Conservation (phyloP, 2,888 invertebrate species). For the Cheilosia grossa region DNA sequence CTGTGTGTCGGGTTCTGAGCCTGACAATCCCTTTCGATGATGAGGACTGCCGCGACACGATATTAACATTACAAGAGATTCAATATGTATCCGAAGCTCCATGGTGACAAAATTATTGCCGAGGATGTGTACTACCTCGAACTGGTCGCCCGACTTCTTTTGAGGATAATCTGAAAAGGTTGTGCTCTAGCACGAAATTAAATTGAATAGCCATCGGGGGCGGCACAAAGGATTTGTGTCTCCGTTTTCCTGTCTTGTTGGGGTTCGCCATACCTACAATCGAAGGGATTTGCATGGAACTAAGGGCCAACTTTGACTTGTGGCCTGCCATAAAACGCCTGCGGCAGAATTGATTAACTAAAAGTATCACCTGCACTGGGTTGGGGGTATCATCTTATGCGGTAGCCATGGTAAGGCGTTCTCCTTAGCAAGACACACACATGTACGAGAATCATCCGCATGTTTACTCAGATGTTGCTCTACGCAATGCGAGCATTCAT, state of each 20-base stretch:
- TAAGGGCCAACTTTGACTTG: slow-evolving; percentile 14
- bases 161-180: slow-evolving; percentile 60
- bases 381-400: slow-evolving; percentile 9
- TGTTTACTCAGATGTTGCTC: slow-evolving; percentile 66
- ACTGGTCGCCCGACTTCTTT: neutral
- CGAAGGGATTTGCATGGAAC: slow-evolving; percentile 33
- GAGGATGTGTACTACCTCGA: slow-evolving; percentile 33
- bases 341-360: slow-evolving; percentile 53
- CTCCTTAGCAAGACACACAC: neutral
- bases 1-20: slow-evolving; percentile 9
- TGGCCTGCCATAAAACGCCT: slow-evolving; percentile 26
- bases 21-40: slow-evolving; percentile 58
- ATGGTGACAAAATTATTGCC: slow-evolving; percentile 34
- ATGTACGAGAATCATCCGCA: too few relatives aligned
- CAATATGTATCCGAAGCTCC: slow-evolving; percentile 2
- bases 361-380: slow-evolving; percentile 41
- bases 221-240: slow-evolving; percentile 48
- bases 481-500: slow-evolving; percentile 47
- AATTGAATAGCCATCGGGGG: slow-evolving; percentile 61
- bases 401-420: slow-evolving; percentile 28
- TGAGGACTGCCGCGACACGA: slow-evolving; percentile 48
- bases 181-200: slow-evolving; percentile 62
- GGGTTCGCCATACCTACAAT: neutral
- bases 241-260: neutral
- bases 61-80: slow-evolving; percentile 67